Base-by-base conservation (phyloP, 2,888 invertebrate species). In the Drosophila basisetae region DNA sequence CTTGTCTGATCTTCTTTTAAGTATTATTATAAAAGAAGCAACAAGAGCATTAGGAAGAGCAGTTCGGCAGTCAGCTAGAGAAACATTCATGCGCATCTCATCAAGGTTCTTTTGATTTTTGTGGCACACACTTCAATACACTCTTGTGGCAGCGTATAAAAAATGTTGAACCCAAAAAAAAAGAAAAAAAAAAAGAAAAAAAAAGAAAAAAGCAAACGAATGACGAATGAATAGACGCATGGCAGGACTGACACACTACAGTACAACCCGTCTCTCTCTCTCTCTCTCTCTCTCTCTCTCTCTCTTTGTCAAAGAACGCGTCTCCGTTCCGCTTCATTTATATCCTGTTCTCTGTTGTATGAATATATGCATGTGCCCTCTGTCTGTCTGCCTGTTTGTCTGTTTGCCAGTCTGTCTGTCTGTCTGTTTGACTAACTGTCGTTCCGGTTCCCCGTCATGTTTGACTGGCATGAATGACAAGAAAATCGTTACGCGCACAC, bases 151-250 rank as follows among this genome's bases (percentile, higher is more conserved):
- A 53, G 47, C 50, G 64, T 53, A 75, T 60, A 75, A 60, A 68
- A 70, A 43, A 58, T 76, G 50, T 72, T 72, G 73, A 49, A 69
- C 73, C 71, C 80, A 80, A 83, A 78, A 22, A 22, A 22, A 22
- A 22, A 22, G 22, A 22, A 22, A 76, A 78, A 76, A n/a, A 22
- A 22, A 22, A 22, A 1, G 1, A 22, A 76, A 78, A 76, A 80
- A 28, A 1, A 55, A 75, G 73, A 76, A 80, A 81, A 33, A 35
- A 30, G 37, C 68, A 72, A 82, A 76, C 70, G 80, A 84, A 87
- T 87, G 83, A 89, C 76, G 88, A 87, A 84, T 85, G 90, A 84
- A 87, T 84, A 77, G 84, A 84, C 89, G 87, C 87, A 84, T 82
- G 79, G 74, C 84, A 77, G 78, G 53, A 58, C 84, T 84, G 84